Evolutionary conservation across 2,113 vertebrate species (phyloP).

Genomic region (Antigone vipio): DNA sequence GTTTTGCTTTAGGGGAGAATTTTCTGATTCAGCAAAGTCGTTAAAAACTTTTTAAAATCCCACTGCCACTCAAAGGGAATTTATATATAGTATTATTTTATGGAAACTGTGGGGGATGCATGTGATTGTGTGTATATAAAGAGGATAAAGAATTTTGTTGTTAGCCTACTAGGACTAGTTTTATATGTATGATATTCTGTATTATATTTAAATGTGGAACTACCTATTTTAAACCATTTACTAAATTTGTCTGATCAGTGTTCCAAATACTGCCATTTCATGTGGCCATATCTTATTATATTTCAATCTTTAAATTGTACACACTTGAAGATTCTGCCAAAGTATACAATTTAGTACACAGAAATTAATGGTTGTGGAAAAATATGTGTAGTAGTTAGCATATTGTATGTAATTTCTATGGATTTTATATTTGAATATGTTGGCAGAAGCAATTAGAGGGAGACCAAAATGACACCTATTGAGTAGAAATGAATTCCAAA

Average conservation of each 20-base stretch:
- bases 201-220: slow-evolving; percentile 36
- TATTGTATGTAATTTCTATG: slow-evolving; percentile 1
- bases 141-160: not conserved
- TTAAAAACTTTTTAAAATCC: not conserved
- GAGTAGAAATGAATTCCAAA: slow-evolving; percentile 29
- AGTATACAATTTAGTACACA: not conserved
- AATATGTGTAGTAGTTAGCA: not conserved
- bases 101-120: not conserved
- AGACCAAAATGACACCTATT: slow-evolving; percentile 61
- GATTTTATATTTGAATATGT: not conserved
- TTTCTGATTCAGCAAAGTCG: not conserved
- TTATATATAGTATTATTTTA: not conserved
- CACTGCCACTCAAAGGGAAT: not conserved
- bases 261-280: slow-evolving; percentile 12
- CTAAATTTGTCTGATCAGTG: not conserved
- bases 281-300: not conserved
- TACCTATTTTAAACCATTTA: slow-evolving; percentile 34
- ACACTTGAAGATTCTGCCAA: slow-evolving; percentile 14
- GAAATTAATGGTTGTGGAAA: slow-evolving; percentile 35
- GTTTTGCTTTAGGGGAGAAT: not conserved
- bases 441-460: slow-evolving; percentile 11
- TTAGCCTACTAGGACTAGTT: not conserved
- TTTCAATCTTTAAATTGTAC: not conserved
- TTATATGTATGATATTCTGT: not conserved
- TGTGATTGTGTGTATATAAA: not conserved